Evolutionary conservation across 2,797 vertebrate genomes (phyloP).

Genomic region (Myotis planiceps): DNA sequence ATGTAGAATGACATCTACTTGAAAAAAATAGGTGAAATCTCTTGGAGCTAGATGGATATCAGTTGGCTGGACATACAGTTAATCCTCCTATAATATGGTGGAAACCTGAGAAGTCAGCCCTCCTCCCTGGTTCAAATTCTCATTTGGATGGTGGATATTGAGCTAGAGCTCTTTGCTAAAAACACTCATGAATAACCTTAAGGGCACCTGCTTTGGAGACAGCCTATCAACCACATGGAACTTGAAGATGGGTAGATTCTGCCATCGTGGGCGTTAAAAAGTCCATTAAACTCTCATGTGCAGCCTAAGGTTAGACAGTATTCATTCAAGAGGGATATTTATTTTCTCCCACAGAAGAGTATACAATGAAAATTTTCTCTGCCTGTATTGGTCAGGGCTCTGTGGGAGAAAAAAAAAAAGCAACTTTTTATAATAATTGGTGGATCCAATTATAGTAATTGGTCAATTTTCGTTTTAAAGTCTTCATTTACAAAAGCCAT

Average conservation of each 20-base stretch:
- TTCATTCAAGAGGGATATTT: background rate
- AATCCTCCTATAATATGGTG: constrained; percentile 28
- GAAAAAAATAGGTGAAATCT: background rate
- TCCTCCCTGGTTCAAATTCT: constrained; percentile 42
- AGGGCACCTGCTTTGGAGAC: constrained; percentile 13
- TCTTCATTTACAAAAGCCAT: background rate
- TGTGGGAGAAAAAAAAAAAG: background rate
- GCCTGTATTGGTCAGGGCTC: background rate
- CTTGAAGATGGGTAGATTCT: background rate
- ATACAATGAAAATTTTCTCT: constrained; percentile 11
- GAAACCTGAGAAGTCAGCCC: background rate
- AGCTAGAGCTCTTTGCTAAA: constrained; percentile 49
- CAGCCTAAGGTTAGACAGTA: background rate
- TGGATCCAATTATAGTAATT: background rate
- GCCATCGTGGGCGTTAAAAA: background rate
- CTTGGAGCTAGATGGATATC: constrained; percentile 18
- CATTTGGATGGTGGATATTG: background rate
- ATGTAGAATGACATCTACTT: background rate
- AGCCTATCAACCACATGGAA: background rate
- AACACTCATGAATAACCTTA: constrained; percentile 22
- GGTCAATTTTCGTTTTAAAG: background rate
- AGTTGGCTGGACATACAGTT: background rate
- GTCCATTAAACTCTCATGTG: background rate
- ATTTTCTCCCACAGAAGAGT: background rate
- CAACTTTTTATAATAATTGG: background rate